Evolutionary conservation across 2,113 vertebrate genomes (phyloP).

Genomic region (Clinocottus analis): DNA sequence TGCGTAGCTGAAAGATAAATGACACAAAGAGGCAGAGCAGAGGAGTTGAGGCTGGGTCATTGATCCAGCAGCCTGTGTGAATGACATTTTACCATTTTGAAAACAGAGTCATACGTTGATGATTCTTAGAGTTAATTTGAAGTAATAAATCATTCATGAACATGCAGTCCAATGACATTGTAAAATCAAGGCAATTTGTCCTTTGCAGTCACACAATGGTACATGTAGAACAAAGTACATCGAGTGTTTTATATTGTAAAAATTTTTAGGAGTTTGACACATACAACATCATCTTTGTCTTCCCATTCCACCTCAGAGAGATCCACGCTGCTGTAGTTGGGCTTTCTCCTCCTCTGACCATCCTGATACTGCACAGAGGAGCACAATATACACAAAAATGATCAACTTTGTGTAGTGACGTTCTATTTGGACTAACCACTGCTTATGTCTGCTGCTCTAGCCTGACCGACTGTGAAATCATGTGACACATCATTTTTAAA

Average conservation of each 20-base stretch:
- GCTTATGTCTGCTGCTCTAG: constrained; percentile 25
- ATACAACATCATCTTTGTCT: constrained; percentile 94
- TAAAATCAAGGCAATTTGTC: background rate
- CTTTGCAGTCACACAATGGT: constrained; percentile 14
- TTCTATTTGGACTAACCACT: constrained; percentile 23
- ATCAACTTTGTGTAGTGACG: background rate
- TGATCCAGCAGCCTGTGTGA: constrained; percentile 13
- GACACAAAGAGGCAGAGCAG: constrained; percentile 12
- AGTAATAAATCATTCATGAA: constrained; percentile 17
- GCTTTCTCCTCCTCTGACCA: constrained; percentile 94
- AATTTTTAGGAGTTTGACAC: constrained; percentile 39
- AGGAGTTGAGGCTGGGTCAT: constrained; percentile 13
- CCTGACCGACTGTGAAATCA: constrained; percentile 29
- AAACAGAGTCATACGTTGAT: constrained; percentile 1
- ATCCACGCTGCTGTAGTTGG: constrained; percentile 97
- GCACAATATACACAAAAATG: constrained; percentile 52
- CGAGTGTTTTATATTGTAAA: background rate
- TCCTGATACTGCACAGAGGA: constrained; percentile 90
- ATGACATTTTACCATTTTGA: constrained; percentile 4
- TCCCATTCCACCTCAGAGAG: constrained; percentile 99
- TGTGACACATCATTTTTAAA: constrained; percentile 17
- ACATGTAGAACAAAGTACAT: constrained; percentile 13
- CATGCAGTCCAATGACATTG: background rate
- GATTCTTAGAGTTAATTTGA: constrained; percentile 1
- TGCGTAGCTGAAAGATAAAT: constrained; percentile 87